Conservation (phyloP, 2,113 vertebrate genomes). For the Eublepharis macularius region DNA sequence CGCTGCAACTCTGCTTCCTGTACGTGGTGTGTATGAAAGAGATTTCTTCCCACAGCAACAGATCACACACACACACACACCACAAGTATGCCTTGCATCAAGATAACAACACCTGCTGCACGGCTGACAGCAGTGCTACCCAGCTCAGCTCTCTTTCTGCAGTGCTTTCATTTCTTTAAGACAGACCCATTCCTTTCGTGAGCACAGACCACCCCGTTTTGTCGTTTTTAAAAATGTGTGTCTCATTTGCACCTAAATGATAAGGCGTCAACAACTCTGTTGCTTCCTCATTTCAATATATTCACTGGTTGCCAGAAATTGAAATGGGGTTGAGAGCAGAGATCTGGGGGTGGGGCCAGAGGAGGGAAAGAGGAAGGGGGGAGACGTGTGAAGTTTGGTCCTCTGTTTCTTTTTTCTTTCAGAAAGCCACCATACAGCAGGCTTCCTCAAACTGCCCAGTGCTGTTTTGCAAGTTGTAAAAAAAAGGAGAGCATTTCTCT, state of each 20-base stretch:
- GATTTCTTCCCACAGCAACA: neutral
- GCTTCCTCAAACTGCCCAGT: conserved; percentile 23
- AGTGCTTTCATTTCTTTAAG: neutral
- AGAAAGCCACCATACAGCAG: neutral
- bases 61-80: too few relatives aligned
- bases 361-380: conserved; percentile 1
- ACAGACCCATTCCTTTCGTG: neutral
- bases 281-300: conserved; percentile 67
- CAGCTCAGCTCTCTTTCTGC: neutral
- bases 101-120: rapidly evolving
- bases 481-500: conserved; percentile 20
- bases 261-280: conserved; percentile 29
- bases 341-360: neutral
- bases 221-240: neutral
- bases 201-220: neutral
- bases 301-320: conserved; percentile 50
- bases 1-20: neutral
- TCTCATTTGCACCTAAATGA: neutral
- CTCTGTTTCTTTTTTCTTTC: neutral
- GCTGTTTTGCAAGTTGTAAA: conserved; percentile 12
- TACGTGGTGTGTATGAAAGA: too few relatives aligned
- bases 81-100: neutral
- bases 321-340: conserved; percentile 55
- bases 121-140: neutral
- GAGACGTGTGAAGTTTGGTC: conserved; percentile 2